Evolutionary conservation across 2,888 invertebrate genomes (phyloP), one percentile per base, ranked within the genome.

Genomic region (Phytoseiulus persimilis): DNA sequence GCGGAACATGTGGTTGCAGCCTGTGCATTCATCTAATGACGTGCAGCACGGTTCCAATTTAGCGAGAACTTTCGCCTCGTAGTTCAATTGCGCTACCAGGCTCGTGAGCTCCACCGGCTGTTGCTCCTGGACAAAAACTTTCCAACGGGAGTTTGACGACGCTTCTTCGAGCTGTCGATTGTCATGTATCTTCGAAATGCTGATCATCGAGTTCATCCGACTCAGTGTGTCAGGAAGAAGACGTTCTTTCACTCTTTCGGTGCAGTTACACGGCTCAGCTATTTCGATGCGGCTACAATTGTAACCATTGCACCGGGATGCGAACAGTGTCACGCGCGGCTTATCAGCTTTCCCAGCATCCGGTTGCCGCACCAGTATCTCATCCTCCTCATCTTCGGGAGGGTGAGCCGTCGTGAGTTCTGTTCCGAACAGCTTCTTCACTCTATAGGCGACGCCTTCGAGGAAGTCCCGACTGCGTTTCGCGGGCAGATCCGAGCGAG

Each of bases 171-270:
- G 32, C 23, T 45, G 87, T 6, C 87, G 87, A 32, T 87, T 87
- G 87, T 87, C 87, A 11, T 87, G 87, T 32, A 87, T 87, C n/a
- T 87, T 87, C 87, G 87, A 87, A 45, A 87, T 87, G 32, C 87
- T 87, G 6, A 87, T 87, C 32, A 87, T n/a, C 11, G 87, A 87
- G 39, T 87, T 87, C 87, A 87, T 87, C 18, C 87, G 87, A 87
- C 87, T 87, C 33, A 45, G 32, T 5, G 32, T 32, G 6, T 87
- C 87, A 0, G 87, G 87, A 5, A 45, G 39, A 2, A 87, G 87
- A 14, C 87, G 87, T 87, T 87, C 87, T 31, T 33, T 87, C 87
- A 87, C 45, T 45, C 33, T 31, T 33, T 87, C 87, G 11, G 39
- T 87, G 23, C 87, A 87, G 87, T 87, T 87, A 45, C 87, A 87